Base-by-base conservation (phyloP, 2,797 vertebrate genomes). In the Schizopygopsis malacanthus region DNA sequence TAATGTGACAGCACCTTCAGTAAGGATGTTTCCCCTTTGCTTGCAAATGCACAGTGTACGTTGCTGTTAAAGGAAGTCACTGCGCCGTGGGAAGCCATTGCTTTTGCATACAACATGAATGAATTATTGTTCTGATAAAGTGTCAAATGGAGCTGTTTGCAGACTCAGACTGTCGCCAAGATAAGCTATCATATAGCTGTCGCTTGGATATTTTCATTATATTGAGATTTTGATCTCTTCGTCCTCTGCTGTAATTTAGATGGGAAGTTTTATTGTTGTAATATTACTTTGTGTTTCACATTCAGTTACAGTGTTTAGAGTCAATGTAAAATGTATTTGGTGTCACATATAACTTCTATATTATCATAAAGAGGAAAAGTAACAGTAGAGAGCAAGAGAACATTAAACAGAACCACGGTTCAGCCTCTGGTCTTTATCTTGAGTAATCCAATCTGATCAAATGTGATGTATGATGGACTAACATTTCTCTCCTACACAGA, bases 131-230 rank as follows among this genome's bases (percentile, higher is more conserved):
- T 12, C 82, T 70, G 70, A 82, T 41, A 63, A 82, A 81, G 71
- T 81, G 37, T 79, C 81, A 84, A 18, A 63, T 41, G 7, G 39
- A 50, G 20, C 43, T 59, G 43, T 84, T 76, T 67, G 41, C 41
- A 73, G 83, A 77, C 54, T 61, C 13, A 4, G 79, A 77, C 61
- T 81, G 79, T 63, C 82, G 63, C 33, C 50, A 71, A 87, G 82
- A 81, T 81, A 87, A 85, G 71, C 83, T 81, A 78, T 86, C 69
- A 78, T 84, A 69, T 78, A 77, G 82, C 82, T 69, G 16, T 78
- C 69, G 5, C 39, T 52, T 79, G 37, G 25, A 85, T 61, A 79
- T 56, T 85, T 85, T 61, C 67, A 79, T 61, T 47, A 61, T 37
- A 25, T 79, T 6, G n/a, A 47, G 7, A 85, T 70, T 41, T 70